Percentiles rank a stretch among this genome's conserved stretches.
Conservation (phyloP, 2,113 vertebrate species). For the Carassius carassius region DNA sequence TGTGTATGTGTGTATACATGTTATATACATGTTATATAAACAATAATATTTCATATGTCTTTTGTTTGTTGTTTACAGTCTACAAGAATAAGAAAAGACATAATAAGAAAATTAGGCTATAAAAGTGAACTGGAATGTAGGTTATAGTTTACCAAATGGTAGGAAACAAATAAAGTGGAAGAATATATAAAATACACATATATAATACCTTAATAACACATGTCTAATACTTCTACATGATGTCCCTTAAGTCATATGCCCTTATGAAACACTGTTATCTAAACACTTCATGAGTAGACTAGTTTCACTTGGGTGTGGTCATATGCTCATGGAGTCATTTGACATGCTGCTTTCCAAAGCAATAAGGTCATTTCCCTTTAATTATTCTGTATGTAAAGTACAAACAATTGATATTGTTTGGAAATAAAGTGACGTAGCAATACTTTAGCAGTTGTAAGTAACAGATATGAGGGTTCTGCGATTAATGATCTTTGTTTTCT, state of each 20-base stretch:
- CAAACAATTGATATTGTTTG: constrained; percentile 31
- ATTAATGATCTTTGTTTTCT: constrained; percentile 23
- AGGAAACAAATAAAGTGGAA: no score
- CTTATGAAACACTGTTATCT: constrained; percentile 30
- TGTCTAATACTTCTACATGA: no score
- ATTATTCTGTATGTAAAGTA: neutral
- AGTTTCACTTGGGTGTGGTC: constrained; percentile 28
- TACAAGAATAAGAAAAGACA: neutral
- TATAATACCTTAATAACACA: no score
- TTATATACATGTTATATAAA: no score
- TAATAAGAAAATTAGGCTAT: neutral
- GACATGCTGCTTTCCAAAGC: neutral
- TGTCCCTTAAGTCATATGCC: neutral
- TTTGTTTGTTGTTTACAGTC: neutral
- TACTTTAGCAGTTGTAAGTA: neutral
- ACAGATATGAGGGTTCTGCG: neutral
- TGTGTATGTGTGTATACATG: no score
- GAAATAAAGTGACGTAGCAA: neutral
- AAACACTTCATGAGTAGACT: constrained; percentile 20
- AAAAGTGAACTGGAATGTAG: neutral
- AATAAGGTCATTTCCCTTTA: constrained; percentile 12
- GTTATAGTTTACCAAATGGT: no score
- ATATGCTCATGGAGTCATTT: neutral
- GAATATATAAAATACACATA: no score
- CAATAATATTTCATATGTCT: no score